Base-by-base conservation (phyloP, 2,888 invertebrate species). In the Tupiocoris notatus region DNA sequence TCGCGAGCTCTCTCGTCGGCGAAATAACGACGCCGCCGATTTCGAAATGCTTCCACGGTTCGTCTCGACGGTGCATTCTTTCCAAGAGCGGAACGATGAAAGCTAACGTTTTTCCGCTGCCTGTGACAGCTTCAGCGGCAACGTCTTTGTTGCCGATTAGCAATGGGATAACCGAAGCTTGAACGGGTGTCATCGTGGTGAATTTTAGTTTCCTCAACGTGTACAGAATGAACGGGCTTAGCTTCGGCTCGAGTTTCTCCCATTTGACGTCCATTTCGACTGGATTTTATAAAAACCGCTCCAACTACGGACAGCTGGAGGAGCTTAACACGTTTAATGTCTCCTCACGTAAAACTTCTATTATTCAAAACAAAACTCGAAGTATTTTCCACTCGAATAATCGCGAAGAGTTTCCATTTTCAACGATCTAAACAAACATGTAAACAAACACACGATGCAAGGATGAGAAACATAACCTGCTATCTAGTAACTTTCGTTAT, bases 51-150 rank as follows among this genome's bases (percentile, higher is more conserved):
- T 88, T 88, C 86, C 93, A 88, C 0, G 88, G 86, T 20, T 87
- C 86, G 63, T 89, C 87, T 56, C 87, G 86, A 80, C 87, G 87
- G 81, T 90, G 86, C 66, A 99, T 84, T 81, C 96, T 90, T 86
- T 98, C 95, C 67, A 99, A 82, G 82, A 96, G 84, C 0, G 99
- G 99, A 61, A 99, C 90, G 12, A 98, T 86, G 84, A 98, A 99
- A 0, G 98, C 96, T 57, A 99, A 85, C 0, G 98, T 99, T 86
- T 99, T 99, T 0, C 99, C 99, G 79, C 98, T 98, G 1, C 99
- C 99, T 0, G 99, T 99, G 0, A 98, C 95, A 1, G 99, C 98
- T 85, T 99, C 98, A 0, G 94, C 98, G 0, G 95, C 96, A 16
- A 99, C 96, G 87, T 99, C 99, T 85, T 97, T 98, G 81, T 94